phyloP scores from a whole-genome alignment of 2,888 invertebrate genomes.

The Matsumyia berberina region DNA sequence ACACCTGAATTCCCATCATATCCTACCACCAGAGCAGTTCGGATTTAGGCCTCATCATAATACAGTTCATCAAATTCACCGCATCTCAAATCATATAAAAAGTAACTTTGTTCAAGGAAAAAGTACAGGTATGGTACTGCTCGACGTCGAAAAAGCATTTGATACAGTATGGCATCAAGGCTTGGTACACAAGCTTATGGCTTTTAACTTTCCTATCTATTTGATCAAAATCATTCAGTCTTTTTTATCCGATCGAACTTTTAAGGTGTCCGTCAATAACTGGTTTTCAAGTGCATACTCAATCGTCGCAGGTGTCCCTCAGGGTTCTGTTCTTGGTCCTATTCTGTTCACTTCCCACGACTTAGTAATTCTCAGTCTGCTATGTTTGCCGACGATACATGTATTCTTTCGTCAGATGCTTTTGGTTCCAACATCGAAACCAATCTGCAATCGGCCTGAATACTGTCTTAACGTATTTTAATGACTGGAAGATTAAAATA shows the following conservation, averaged over 20 bases:
- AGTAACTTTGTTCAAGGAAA: neutral
- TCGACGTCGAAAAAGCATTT: slow-evolving; percentile 80
- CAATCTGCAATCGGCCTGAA: slow-evolving; percentile 12
- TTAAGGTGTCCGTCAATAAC: slow-evolving; percentile 31
- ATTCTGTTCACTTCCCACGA: slow-evolving; percentile 74
- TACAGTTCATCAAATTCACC: slow-evolving; percentile 14
- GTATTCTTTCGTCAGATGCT: slow-evolving; percentile 47
- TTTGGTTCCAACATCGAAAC: slow-evolving; percentile 19
- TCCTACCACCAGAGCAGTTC: slow-evolving; percentile 21
- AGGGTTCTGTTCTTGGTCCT: slow-evolving; percentile 57
- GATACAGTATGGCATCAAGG: slow-evolving; percentile 80
- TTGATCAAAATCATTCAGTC: slow-evolving; percentile 74
- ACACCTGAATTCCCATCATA: neutral
- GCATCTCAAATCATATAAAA: slow-evolving; percentile 18
- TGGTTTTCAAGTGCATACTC: neutral
- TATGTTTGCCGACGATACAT: slow-evolving; percentile 73
- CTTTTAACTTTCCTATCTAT: slow-evolving; percentile 72
- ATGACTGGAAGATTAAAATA: neutral
- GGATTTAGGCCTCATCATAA: slow-evolving; percentile 14
- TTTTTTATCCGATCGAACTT: slow-evolving; percentile 23
- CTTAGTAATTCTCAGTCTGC: slow-evolving; percentile 27
- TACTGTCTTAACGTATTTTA: neutral
- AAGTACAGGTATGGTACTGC: slow-evolving; percentile 77
- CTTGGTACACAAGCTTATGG: slow-evolving; percentile 48
- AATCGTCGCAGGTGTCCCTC: slow-evolving; percentile 20